Evolutionary conservation across 2,113 vertebrate genomes (phyloP).

Genomic region (Megalops atlanticus): DNA sequence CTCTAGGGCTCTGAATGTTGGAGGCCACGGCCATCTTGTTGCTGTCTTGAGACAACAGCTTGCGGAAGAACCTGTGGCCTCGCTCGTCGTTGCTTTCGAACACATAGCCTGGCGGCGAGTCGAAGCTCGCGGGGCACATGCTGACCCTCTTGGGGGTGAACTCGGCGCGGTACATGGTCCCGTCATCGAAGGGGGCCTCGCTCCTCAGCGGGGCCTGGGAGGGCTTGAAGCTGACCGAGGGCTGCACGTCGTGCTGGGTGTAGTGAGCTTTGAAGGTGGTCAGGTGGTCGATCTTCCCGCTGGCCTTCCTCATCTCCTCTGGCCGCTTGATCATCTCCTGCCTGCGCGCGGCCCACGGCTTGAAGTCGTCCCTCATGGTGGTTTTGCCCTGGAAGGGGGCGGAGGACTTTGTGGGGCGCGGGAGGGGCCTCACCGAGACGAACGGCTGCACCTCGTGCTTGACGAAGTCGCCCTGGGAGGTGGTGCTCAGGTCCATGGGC

Average conservation of each 20-base stretch:
- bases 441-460: constrained; percentile 59
- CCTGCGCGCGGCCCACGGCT: constrained; percentile 60
- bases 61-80: constrained; percentile 78
- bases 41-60: constrained; percentile 44
- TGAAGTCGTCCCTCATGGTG: constrained; percentile 79
- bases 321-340: constrained; percentile 61
- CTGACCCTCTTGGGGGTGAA: constrained; percentile 69
- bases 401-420: constrained; percentile 40
- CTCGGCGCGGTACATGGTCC: constrained; percentile 71
- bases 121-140: constrained; percentile 71
- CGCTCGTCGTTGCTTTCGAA: constrained; percentile 69
- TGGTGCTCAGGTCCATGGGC: constrained; percentile 72
- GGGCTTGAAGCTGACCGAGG: constrained; percentile 72
- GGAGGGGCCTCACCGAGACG: constrained; percentile 62
- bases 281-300: constrained; percentile 72
- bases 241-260: constrained; percentile 62
- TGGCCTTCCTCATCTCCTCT: constrained; percentile 63
- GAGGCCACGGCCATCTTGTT: constrained; percentile 9
- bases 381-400: constrained; percentile 75
- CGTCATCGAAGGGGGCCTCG: constrained; percentile 61
- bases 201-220: not conserved
- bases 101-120: constrained; percentile 67
- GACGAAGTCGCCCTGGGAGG: constrained; percentile 65
- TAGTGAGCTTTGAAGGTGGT: constrained; percentile 81
- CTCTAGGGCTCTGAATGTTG: constrained; percentile 44